These are phyloP conservation scores for Beris morrisii DNA, from an alignment of 2,888 invertebrate genomes.

Conservation along the genomic window DNA sequence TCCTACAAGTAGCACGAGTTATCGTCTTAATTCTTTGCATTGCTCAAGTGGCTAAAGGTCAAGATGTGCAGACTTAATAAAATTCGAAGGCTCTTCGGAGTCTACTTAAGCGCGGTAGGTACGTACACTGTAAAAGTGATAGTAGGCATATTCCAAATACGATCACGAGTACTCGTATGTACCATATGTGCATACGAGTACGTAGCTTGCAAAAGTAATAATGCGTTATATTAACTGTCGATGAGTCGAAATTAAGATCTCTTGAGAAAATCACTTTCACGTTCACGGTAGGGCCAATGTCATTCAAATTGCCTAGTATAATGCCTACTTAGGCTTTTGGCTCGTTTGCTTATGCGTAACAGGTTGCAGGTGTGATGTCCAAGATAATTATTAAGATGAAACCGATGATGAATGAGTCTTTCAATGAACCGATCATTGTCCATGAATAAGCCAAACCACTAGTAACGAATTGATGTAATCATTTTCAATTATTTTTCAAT, in stretches of 20 bases:
- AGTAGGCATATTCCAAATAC: not conserved
- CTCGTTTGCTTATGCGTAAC: constrained; percentile 1
- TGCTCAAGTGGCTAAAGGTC: constrained; percentile 11
- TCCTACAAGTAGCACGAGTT: too few species aligned
- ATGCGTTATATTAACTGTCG: not conserved
- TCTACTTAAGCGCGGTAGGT: not conserved
- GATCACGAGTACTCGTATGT: not conserved
- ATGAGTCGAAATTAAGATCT: constrained; percentile 1
- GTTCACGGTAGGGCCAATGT: constrained; percentile 23
- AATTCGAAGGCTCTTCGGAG: constrained; percentile 4
- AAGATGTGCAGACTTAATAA: constrained; percentile 6
- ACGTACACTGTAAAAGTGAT: not conserved
- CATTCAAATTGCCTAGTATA: constrained; percentile 2
- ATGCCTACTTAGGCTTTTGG: not conserved
- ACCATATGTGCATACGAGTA: constrained; percentile 2
- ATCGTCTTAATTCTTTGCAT: too few species aligned
- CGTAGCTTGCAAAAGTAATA: not conserved
- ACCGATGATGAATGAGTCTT: constrained; percentile 3
- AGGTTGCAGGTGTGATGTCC: not conserved
- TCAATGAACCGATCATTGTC: constrained; percentile 14
- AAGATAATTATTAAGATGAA: not conserved
- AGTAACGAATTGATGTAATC: constrained; percentile 5
- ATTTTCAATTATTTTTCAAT: constrained; percentile 15
- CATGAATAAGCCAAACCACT: not conserved
- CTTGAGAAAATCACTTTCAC: constrained; percentile 5